Conservation (phyloP, 1,140 invertebrate species). For the Scaptomyza hsui region DNA sequence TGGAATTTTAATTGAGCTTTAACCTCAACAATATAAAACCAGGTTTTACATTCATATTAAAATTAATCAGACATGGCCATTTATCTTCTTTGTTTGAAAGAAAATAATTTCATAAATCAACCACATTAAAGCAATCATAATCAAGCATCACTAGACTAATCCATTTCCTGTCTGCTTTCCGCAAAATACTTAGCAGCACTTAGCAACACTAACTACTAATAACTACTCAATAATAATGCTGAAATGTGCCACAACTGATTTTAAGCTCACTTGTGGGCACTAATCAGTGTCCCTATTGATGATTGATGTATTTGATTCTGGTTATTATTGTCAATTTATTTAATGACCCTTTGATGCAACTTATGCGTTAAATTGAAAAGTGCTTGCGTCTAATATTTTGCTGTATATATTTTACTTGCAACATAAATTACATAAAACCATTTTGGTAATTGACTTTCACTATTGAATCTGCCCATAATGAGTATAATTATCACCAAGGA, state of each 20-base stretch:
- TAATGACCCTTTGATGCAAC: slow-evolving; percentile 7
- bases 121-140: background rate
- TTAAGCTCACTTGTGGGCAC: background rate
- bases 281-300: slow-evolving; percentile 4
- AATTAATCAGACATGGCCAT: background rate
- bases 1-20: background rate
- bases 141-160: background rate
- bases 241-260: slow-evolving; percentile 6
- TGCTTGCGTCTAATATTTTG: background rate
- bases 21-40: background rate
- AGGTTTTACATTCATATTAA: too few species aligned
- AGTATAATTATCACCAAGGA: slow-evolving; percentile 32
- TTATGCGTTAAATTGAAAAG: background rate
- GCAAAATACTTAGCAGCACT: background rate
- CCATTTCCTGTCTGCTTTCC: slow-evolving; percentile 5
- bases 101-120: background rate
- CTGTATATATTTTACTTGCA: background rate
- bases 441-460: slow-evolving; percentile 33
- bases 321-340: slow-evolving; percentile 23
- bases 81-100: background rate
- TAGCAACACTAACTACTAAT: slow-evolving; percentile 5
- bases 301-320: background rate
- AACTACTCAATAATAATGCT: slow-evolving; percentile 34
- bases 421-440: slow-evolving; percentile 12
- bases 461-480: slow-evolving; percentile 14